Base-by-base conservation (phyloP, 2,113 vertebrate species). In the Gallinago undulata region DNA sequence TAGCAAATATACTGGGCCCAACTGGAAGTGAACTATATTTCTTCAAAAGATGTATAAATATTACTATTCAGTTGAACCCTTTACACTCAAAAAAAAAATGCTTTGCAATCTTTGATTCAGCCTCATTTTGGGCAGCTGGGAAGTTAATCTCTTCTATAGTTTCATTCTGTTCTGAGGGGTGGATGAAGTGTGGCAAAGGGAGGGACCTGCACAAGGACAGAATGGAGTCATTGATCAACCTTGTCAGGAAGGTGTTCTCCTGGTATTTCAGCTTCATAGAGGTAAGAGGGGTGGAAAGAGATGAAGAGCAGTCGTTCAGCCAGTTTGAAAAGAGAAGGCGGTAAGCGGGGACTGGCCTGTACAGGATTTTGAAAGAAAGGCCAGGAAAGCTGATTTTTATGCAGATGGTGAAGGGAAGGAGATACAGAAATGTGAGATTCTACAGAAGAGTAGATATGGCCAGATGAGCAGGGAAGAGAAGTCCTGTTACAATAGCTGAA, bases 61-160 rank as follows among this genome's bases (percentile, higher is more conserved):
- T 80, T 77, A 74, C 59, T 95, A n/a, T 73, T 92, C 59, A 95
- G 95, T 79, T 81, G 69, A 94, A 94, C 53, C 28, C 89, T 3
- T 92, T 86, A 72, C 74, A 76, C 69, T 87, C n/a, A 89, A 82
- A 66, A 89, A 82, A 69, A 92, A 92, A 93, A 87, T 96, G 89
- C 87, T 94, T 96, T 97, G 75, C 95, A 80, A 76, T 95, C 81
- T 94, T 85, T 95, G 86, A 95, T 94, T 87, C 84, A 94, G 84
- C 81, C 67, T 94, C 86, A 73, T 76, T 92, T 69, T 72, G 94
- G 91, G 92, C 94, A 96, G 45, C 81, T 92, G 95, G 89, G 96
- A 96, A 97, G 96, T 92, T 96, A 95, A 97, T 97, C 95, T 96
- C 89, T 97, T 96, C 96, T 96, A 0, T 97, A 97, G 96, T 97